Conservation (phyloP, 92 coral and sea anemone species). For the Phenganax subtilis region DNA sequence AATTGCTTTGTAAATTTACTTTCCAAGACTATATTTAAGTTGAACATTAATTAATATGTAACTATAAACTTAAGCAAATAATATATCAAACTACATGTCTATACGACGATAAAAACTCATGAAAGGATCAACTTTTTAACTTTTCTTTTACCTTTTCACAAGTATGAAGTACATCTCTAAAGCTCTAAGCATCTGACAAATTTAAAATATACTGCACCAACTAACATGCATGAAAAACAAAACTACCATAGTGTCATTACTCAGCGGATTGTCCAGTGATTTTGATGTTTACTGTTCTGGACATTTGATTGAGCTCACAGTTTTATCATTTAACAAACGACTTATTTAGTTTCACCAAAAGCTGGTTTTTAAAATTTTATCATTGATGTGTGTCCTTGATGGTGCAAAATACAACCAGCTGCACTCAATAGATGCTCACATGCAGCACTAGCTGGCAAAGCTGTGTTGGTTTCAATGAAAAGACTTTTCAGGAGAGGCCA, state of each 20-base stretch:
- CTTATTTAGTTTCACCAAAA: conserved; percentile 18
- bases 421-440: conserved; percentile 2
- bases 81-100: too few relatives aligned
- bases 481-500: conserved; percentile 26
- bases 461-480: conserved; percentile 24
- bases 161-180: too few relatives aligned
- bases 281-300: not conserved
- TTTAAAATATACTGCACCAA: too few relatives aligned
- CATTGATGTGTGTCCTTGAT: conserved; percentile 14
- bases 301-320: not conserved
- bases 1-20: too few relatives aligned
- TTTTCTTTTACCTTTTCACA: too few relatives aligned
- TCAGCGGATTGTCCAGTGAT: not conserved
- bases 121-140: too few relatives aligned
- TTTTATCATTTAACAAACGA: not conserved
- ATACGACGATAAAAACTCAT: too few relatives aligned
- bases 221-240: too few relatives aligned
- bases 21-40: too few relatives aligned
- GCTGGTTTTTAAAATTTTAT: conserved; percentile 9
- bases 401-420: conserved; percentile 28
- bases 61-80: too few relatives aligned
- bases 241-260: not conserved
- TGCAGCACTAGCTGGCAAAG: conserved; percentile 24
- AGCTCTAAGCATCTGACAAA: too few relatives aligned
- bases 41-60: too few relatives aligned